Conservation (phyloP, 2,888 invertebrate genomes). For the Zeuzera pyrina region DNA sequence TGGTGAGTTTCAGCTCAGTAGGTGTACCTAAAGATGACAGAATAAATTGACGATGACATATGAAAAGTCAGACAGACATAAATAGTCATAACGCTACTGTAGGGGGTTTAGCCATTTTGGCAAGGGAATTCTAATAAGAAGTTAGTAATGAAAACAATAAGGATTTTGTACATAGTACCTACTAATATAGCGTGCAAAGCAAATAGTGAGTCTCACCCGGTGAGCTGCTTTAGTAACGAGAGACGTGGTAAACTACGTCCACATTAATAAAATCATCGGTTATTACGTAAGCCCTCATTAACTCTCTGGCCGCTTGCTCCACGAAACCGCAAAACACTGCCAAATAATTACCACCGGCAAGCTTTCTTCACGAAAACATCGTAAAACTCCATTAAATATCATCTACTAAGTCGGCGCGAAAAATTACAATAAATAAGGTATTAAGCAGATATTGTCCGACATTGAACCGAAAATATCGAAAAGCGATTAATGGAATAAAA, state of each 20-base stretch:
- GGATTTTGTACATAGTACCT: background rate
- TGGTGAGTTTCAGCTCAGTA: too few relatives aligned
- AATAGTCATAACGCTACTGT: too few relatives aligned
- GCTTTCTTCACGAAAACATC: conserved; percentile 66
- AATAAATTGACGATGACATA: too few relatives aligned
- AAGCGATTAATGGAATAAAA: conserved; percentile 65
- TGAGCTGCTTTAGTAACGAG: conserved; percentile 39
- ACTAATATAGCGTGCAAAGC: conserved; percentile 19
- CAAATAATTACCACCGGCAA: conserved; percentile 61
- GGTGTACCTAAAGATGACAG: too few relatives aligned
- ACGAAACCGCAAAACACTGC: conserved; percentile 66
- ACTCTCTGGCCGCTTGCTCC: conserved; percentile 46
- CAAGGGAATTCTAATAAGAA: background rate
- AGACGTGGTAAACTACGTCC: conserved; percentile 46
- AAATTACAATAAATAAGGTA: conserved; percentile 65
- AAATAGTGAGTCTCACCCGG: conserved; percentile 28
- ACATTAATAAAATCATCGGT: conserved; percentile 65
- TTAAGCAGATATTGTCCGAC: conserved; percentile 49
- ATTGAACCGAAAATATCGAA: conserved; percentile 52
- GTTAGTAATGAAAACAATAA: background rate
- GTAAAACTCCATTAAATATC: conserved; percentile 54
- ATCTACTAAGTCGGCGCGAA: conserved; percentile 51
- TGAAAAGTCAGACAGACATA: too few relatives aligned
- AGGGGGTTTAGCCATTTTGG: too few relatives aligned
- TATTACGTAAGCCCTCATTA: conserved; percentile 64